Percentiles rank a stretch among this genome's conserved stretches.
phyloP scores from a whole-genome alignment of 2,113 vertebrate genomes.

The Melanerpes aurifrons region DNA sequence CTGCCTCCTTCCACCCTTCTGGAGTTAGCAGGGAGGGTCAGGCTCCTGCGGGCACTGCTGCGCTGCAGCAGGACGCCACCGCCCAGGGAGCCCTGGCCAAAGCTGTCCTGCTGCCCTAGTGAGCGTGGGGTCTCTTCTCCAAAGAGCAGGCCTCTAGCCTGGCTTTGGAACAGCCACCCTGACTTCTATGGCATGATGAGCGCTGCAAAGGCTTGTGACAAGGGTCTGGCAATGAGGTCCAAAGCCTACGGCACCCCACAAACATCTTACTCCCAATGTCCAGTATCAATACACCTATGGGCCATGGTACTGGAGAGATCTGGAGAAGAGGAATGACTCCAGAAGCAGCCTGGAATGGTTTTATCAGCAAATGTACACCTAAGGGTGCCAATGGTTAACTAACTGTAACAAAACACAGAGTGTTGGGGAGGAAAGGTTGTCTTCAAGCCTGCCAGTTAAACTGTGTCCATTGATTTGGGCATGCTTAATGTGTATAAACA shows the following conservation, averaged over 20 bases:
- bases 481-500: not conserved
- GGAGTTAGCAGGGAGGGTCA: not conserved
- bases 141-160: not conserved
- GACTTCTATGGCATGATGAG: accelerated
- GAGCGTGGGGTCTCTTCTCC: not conserved
- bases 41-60: accelerated
- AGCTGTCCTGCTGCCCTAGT: not conserved
- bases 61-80: accelerated
- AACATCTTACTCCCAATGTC: not conserved
- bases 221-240: not conserved
- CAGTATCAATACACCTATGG: not conserved
- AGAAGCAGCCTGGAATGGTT: not conserved
- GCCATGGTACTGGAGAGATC: accelerated
- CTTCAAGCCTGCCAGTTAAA: not conserved
- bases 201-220: not conserved
- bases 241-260: not conserved
- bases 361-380: not conserved
- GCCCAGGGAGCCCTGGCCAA: not conserved
- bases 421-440: not conserved
- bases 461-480: not conserved
- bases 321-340: not conserved
- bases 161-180: not conserved
- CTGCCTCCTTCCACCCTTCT: not conserved
- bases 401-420: conserved; percentile 30
- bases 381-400: not conserved